Percentiles rank a stretch among this genome's conserved stretches.
phyloP scores from a whole-genome alignment of 2,888 invertebrate genomes.

The Euzophera pinguis region DNA sequence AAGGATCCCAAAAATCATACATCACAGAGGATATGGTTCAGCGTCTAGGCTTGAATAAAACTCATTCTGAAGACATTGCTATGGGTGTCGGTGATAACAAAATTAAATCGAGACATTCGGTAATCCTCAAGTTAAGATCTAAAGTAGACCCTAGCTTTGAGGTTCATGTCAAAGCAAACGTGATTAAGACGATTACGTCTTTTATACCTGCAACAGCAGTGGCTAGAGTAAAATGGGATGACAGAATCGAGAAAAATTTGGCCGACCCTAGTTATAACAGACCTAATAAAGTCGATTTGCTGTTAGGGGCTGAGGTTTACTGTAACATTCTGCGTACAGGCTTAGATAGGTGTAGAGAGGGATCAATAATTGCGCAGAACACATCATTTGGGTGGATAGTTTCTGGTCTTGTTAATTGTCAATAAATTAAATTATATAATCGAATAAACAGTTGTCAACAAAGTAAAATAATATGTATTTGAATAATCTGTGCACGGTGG shows the following conservation, averaged over 20 bases:
- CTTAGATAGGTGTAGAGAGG: neutral
- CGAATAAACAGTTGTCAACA: too few species aligned
- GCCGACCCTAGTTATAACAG: neutral
- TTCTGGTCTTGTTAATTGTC: too few species aligned
- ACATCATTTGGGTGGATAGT: neutral
- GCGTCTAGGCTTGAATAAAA: neutral
- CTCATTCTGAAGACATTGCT: neutral
- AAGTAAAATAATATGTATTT: too few species aligned
- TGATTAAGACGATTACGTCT: neutral
- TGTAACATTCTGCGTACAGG: neutral
- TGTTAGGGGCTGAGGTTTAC: neutral
- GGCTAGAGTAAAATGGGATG: too few species aligned
- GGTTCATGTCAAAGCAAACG: neutral
- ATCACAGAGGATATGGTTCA: conserved; percentile 2
- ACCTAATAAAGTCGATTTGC: neutral
- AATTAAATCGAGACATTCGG: neutral
- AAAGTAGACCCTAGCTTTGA: neutral
- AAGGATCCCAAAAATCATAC: conserved; percentile 9
- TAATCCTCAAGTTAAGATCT: neutral
- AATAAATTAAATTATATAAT: too few species aligned
- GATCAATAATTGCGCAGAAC: neutral
- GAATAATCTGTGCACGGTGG: too few species aligned
- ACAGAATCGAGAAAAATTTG: neutral
- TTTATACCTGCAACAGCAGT: neutral
- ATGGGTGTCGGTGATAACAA: neutral